Evolutionary conservation across 2,888 invertebrate genomes (phyloP), one percentile per base, ranked within the genome.

Genomic region (Stegophylla sp.): DNA sequence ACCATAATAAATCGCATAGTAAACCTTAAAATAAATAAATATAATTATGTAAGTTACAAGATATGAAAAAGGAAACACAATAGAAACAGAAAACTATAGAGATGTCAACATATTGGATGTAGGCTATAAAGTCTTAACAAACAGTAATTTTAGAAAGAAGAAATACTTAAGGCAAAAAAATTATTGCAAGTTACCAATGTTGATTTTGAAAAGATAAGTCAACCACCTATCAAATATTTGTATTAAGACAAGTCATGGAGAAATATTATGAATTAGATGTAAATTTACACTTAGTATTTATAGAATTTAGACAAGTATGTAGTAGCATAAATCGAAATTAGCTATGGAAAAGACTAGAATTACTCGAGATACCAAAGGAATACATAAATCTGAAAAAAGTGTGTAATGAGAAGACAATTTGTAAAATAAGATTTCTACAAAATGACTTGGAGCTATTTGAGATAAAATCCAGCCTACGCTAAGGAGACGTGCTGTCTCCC

Each of bases 1-100:
- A 96, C 98, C 98, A 98, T 82, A 99, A 89, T 84, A 98, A 89
- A 88, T 98, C 98, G 87, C 98, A 99, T 73, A 98, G 90, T 84
- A 98, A 89, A 84, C 98, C 94, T 93, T 87, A 34, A 85, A 83
- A 83, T 56, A 79, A 72, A 83, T 56, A 26, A 79, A 23, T 17
- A 9, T 48, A 45, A n/a, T n/a, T n/a, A n/a, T n/a, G n/a, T n/a
- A n/a, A n/a, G n/a, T n/a, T n/a, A n/a, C n/a, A n/a, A n/a, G n/a
- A n/a, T n/a, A n/a, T n/a, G n/a, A n/a, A n/a, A n/a, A n/a, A n/a
- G n/a, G n/a, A n/a, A n/a, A n/a, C n/a, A n/a, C n/a, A n/a, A n/a
- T n/a, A n/a, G n/a, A n/a, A n/a, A n/a, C n/a, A n/a, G n/a, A n/a
- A n/a, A n/a, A n/a, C n/a, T n/a, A n/a, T n/a, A n/a, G n/a, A n/a